These are phyloP conservation scores for Plutomurus gul DNA, from an alignment of 1,140 invertebrate genomes.

Conservation along the genomic window DNA sequence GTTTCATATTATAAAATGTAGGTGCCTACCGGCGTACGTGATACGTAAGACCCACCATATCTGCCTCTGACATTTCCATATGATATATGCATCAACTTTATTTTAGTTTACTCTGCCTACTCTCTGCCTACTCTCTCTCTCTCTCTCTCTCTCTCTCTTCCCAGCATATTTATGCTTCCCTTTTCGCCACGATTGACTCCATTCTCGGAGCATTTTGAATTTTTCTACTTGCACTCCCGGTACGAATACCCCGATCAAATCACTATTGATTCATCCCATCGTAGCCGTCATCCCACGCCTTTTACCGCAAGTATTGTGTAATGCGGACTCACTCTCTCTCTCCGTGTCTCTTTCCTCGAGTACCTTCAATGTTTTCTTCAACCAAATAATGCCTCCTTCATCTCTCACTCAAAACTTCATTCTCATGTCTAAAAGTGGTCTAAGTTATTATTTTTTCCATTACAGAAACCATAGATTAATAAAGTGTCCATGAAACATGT, in stretches of 20 bases:
- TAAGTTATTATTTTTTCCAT: no score
- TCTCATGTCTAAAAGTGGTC: no score
- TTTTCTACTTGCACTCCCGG: conserved; percentile 25
- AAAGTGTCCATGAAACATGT: no score
- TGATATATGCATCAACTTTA: conserved; percentile 44
- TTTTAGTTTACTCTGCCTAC: conserved; percentile 14
- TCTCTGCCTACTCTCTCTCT: background rate
- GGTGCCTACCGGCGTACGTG: background rate
- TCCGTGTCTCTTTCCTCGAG: no score
- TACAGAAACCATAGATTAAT: no score
- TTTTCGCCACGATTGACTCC: conserved; percentile 40
- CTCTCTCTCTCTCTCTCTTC: conserved; percentile 2
- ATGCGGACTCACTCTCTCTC: no score
- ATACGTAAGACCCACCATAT: conserved; percentile 23
- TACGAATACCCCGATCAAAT: conserved; percentile 31
- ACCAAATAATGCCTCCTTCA: no score
- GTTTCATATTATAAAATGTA: background rate
- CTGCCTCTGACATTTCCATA: conserved; percentile 37
- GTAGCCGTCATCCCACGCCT: background rate
- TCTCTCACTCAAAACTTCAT: no score
- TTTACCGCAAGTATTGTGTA: background rate
- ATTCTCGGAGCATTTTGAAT: conserved; percentile 35
- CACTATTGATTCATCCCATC: conserved; percentile 28
- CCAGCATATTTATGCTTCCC: background rate
- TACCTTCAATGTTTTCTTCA: no score